A percentile compares a stretch with the other conserved stretches of the same genome.
phyloP scores from a whole-genome alignment of 2,888 invertebrate species.

The Parapristionchus giblindavisi region DNA sequence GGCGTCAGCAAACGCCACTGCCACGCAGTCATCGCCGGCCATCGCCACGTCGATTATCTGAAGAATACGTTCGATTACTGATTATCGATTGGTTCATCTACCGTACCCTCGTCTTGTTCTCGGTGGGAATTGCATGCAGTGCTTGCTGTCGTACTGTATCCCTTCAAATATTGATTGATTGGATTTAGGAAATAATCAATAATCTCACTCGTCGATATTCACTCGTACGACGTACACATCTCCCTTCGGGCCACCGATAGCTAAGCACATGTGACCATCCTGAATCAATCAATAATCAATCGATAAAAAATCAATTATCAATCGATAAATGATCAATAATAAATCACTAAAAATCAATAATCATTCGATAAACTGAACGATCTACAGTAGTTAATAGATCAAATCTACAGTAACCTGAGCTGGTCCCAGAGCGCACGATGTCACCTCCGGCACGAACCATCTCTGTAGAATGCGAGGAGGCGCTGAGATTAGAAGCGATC shows the following conservation, averaged over 20 bases:
- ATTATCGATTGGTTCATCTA: too few relatives aligned
- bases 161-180: background rate
- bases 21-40: background rate
- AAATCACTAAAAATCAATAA: too few relatives aligned
- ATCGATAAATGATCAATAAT: too few relatives aligned
- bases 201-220: constrained; percentile 2
- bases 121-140: too few relatives aligned
- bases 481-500: background rate
- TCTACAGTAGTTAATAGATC: background rate
- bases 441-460: constrained; percentile 25
- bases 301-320: too few relatives aligned
- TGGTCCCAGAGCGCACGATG: background rate
- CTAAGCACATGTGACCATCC: background rate
- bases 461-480: background rate
- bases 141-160: background rate
- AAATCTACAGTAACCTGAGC: background rate
- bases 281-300: background rate
- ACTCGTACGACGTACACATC: constrained; percentile 11
- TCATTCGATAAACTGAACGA: too few relatives aligned
- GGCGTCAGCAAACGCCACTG: constrained; percentile 6
- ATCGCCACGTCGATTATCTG: constrained; percentile 6
- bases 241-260: constrained; percentile 13
- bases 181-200: background rate
- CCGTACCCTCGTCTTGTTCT: too few relatives aligned
- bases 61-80: background rate